Base-by-base conservation (phyloP, 2,888 invertebrate species). In the Stegophylla sp. region DNA sequence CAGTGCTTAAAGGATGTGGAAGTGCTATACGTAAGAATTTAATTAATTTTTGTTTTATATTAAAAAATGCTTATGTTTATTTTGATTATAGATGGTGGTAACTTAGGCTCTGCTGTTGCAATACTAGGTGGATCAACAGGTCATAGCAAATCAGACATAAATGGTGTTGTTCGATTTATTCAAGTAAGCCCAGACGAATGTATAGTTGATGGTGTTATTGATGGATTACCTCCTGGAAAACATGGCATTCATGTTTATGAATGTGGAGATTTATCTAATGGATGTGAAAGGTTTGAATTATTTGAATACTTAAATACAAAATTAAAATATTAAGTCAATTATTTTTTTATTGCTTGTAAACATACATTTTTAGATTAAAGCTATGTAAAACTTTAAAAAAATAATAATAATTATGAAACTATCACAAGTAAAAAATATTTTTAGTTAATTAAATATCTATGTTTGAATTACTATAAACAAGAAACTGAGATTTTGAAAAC, bases 151-250 rank as follows among this genome's bases (percentile, higher is more conserved):
- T 86, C 87, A 5, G 48, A 51, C 61, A 69, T 83, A 64, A 81
- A 71, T 59, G 83, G 96, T 0, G 92, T 96, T 20, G 89, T 95
- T 9, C 87, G 96, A 82, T 92, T 96, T 85, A 89, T 91, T 59
- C 92, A 94, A 87, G 86, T 88, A 0, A 85, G 87, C 83, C 87
- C 89, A 20, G 86, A 89, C 61, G 88, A 87, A 7, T 91, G 93
- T 73, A 88, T 96, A 0, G 89, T 95, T 3, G 96, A 96, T 85
- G 96, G 96, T 0, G 93, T 93, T 2, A 87, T 96, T 3, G 95
- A 96, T 87, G 94, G 83, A 13, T 87, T 96, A 64, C 84, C 87
- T 0, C 89, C 89, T 48, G 93, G 93, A 83, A 87, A 86, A 77
- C 89, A 91, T 85, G 88, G 88, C 4, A 85, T 92, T 61, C 89